phyloP scores from a whole-genome alignment of 35 echinoderm and acorn worm genomes.

The Diadema setosum region DNA sequence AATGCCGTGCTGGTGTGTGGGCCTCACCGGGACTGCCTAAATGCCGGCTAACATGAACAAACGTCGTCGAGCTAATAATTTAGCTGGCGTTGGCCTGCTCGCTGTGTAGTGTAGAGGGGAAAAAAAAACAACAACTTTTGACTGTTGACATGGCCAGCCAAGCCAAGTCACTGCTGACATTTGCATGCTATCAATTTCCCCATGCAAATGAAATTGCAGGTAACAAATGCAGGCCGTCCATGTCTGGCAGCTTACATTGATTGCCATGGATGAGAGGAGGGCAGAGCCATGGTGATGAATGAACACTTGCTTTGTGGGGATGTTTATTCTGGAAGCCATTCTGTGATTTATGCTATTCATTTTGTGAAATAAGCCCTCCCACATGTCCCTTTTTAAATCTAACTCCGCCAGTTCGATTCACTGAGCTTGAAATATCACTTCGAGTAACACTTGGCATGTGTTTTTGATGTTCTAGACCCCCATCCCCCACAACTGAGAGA shows the following conservation, averaged over 20 bases:
- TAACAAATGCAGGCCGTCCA: constrained; percentile 17
- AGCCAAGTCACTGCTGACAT: constrained; percentile 1
- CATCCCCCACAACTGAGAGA: too few relatives aligned
- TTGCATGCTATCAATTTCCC: constrained; percentile 31
- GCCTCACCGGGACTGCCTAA: neutral
- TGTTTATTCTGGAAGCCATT: neutral
- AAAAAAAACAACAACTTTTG: too few relatives aligned
- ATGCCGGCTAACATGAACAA: neutral
- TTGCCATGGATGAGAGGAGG: neutral
- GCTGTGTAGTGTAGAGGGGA: too few relatives aligned
- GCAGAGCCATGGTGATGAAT: neutral
- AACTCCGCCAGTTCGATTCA: too few relatives aligned
- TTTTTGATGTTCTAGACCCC: too few relatives aligned
- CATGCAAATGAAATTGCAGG: constrained; percentile 28
- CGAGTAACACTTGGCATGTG: too few relatives aligned
- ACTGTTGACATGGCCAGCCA: constrained; percentile 1
- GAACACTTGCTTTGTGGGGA: neutral
- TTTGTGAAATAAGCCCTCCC: neutral
- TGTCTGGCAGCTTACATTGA: constrained; percentile 11
- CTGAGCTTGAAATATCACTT: too few relatives aligned
- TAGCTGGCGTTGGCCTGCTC: neutral
- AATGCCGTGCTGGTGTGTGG: neutral
- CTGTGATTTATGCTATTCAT: neutral
- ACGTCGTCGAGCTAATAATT: neutral
- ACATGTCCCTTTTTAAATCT: neutral